Evolutionary conservation across 2,113 vertebrate species (phyloP).

Genomic region (Hassar affinis): DNA sequence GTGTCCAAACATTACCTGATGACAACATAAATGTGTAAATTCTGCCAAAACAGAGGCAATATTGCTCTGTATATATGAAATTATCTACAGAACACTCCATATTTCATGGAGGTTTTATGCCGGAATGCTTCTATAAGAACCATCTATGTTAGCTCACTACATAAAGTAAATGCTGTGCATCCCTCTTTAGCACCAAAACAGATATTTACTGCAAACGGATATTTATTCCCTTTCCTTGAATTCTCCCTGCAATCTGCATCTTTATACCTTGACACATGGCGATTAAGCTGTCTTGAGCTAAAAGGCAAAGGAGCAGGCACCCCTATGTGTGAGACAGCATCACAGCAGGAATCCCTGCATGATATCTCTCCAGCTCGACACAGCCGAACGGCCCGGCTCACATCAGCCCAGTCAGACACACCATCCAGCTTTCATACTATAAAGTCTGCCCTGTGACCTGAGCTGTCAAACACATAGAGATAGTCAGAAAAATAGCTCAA

Average conservation of each 20-base stretch:
- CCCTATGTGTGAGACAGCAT: constrained; percentile 24
- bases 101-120: not conserved
- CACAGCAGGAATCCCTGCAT: constrained; percentile 47
- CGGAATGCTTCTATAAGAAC: not conserved
- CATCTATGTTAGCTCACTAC: not conserved
- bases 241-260: constrained; percentile 42
- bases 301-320: constrained; percentile 44
- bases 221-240: constrained; percentile 21
- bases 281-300: constrained; percentile 51
- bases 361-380: constrained; percentile 27
- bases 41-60: not conserved
- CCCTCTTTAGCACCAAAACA: not conserved
- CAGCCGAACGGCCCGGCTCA: constrained; percentile 20
- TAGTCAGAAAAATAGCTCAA: constrained; percentile 7
- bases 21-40: not conserved
- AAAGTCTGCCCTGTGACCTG: constrained; percentile 26
- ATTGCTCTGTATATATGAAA: too few relatives aligned
- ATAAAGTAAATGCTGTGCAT: not conserved
- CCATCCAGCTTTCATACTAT: not conserved
- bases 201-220: constrained; percentile 5
- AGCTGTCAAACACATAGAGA: not conserved
- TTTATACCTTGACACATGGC: constrained; percentile 44
- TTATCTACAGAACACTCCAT: too few relatives aligned
- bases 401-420: constrained; percentile 21
- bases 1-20: not conserved